Evolutionary conservation across 1,140 invertebrate genomes (phyloP).

Genomic region (Lepeophtheirus salmonis): DNA sequence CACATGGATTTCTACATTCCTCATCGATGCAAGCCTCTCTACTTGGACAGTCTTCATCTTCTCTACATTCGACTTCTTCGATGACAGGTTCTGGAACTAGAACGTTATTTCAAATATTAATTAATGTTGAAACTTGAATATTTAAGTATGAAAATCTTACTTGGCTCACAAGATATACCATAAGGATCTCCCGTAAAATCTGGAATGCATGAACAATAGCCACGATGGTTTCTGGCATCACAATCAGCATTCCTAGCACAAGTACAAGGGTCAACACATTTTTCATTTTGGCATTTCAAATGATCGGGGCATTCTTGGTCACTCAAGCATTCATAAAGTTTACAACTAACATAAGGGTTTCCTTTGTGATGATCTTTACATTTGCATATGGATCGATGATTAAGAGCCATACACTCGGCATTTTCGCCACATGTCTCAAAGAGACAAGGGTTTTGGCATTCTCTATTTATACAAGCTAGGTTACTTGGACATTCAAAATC

Average conservation of each 20-base stretch:
- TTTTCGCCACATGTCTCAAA: conserved; percentile 45
- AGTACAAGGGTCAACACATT: conserved; percentile 27
- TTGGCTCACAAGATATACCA: conserved; percentile 13
- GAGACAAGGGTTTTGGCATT: conserved; percentile 28
- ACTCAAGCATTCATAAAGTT: conserved; percentile 29
- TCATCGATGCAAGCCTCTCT: conserved; percentile 56
- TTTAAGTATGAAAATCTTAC: background rate
- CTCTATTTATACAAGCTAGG: conserved; percentile 22
- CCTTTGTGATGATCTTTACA: conserved; percentile 58
- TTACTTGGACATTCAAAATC: conserved; percentile 22
- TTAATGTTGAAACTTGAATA: no score
- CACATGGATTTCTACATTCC: conserved; percentile 45
- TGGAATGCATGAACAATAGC: conserved; percentile 38
- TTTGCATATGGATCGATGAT: conserved; percentile 48
- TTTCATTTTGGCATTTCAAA: conserved; percentile 25
- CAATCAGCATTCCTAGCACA: conserved; percentile 51
- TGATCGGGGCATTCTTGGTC: conserved; percentile 27
- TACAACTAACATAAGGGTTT: conserved; percentile 38
- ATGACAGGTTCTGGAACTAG: conserved; percentile 7
- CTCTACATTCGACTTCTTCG: conserved; percentile 43
- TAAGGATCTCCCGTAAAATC: conserved; percentile 62
- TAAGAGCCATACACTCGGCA: conserved; percentile 46
- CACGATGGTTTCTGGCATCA: conserved; percentile 30
- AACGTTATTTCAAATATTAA: background rate
- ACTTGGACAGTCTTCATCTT: conserved; percentile 56